Base-by-base conservation (phyloP, 2,888 invertebrate genomes). In the Agrochola lota region DNA sequence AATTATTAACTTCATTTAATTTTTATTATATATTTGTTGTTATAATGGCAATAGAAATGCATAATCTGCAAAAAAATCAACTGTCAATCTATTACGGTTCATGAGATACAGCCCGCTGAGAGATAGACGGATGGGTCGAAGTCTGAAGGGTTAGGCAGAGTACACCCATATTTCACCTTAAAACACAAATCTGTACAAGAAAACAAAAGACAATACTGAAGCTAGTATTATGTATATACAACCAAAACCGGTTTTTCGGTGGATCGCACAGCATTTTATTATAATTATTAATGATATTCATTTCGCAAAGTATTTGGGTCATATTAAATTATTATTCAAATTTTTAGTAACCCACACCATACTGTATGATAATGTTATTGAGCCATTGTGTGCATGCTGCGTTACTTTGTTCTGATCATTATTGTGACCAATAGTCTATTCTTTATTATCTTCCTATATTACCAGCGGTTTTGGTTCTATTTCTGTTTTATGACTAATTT, bases 321-420 rank as follows among this genome's bases (percentile, higher is more conserved):
- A 68, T 68, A 80, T 74, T 60, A 55, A 79, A 74, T 81, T 64
- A 71, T 71, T 83, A 84, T 80, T 83, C 71, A 75, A 62, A 66
- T 83, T 85, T 83, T 83, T 74, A 67, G 59, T 74, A 71, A 77
- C 55, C 68, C 70, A 77, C 74, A 67, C 62, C 62, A 77, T 71
- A 67, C 66, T 62, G 57, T 55, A 66, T 76, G 26, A 66, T 71
- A 49, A 77, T 76, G 71, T 23, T 63, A 80, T 85, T 80, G 70
- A 85, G 71, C 26, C 30, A 85, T 85, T 85, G 76, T 85, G 35
- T 64, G 80, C 68, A 63, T 20, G 69, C 30, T 68, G 30, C 35
- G 70, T 62, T 73, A 57, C 43, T 73, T 78, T 72, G 49, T 70
- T 40, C 9, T 12, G 17, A 57, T 55, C 62, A 68, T 70, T 70